Conservation (phyloP, 2,888 invertebrate genomes). For the Lasius platythorax region DNA sequence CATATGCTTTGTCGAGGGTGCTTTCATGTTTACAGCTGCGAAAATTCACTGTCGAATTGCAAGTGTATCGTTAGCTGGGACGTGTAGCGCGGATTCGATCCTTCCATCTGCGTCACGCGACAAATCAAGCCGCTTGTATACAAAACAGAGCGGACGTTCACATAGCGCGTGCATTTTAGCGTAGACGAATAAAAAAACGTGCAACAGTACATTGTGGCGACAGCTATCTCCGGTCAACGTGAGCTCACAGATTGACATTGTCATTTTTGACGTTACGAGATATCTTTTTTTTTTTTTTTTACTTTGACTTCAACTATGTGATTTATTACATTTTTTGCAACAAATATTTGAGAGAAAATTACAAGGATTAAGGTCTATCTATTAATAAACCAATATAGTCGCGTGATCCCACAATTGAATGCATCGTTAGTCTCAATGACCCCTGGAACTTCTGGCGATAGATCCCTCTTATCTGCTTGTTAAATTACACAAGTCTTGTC, state of each 20-base stretch:
- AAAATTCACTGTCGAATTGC: slow-evolving; percentile 77
- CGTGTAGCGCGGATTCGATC: slow-evolving; percentile 70
- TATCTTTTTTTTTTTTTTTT: background rate
- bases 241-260: background rate
- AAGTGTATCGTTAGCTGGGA: slow-evolving; percentile 77
- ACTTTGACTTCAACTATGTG: background rate
- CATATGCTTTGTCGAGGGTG: slow-evolving; percentile 44
- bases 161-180: background rate
- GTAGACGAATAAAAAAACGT: background rate
- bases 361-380: background rate
- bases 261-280: background rate
- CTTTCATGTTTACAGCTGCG: slow-evolving; percentile 40
- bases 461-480: slow-evolving; percentile 20
- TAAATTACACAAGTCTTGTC: slow-evolving; percentile 29
- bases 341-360: background rate
- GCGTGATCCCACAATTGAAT: background rate
- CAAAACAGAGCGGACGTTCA: slow-evolving; percentile 3
- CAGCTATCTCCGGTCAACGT: background rate
- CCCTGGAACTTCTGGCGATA: slow-evolving; percentile 2
- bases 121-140: background rate
- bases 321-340: background rate
- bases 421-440: slow-evolving; percentile 24
- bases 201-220: background rate
- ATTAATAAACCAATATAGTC: slow-evolving; percentile 26
- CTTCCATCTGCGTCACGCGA: background rate